These are phyloP conservation scores for Thaumatotibia leucotreta DNA, from an alignment of 1,140 invertebrate genomes.

Conservation along the genomic window DNA sequence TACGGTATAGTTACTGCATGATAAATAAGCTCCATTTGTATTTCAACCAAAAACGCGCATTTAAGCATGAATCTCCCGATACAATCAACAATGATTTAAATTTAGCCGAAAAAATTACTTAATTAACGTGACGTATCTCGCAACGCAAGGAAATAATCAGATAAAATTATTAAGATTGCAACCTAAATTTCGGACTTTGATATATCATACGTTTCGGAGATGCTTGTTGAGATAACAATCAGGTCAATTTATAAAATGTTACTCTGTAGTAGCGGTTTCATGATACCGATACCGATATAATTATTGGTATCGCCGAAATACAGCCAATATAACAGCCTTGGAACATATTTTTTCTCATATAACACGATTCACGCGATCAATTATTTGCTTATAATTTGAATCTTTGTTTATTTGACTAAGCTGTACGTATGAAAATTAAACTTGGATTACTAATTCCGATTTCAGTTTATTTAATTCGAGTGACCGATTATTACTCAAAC, in stretches of 20 bases:
- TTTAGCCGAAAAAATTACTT: slow-evolving; percentile 36
- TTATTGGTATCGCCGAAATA: too few relatives aligned
- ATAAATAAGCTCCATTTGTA: slow-evolving; percentile 11
- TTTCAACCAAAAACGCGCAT: slow-evolving; percentile 11
- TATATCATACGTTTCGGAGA: slow-evolving; percentile 44
- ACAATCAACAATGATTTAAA: slow-evolving; percentile 32
- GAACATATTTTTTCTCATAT: too few relatives aligned
- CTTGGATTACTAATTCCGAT: too few relatives aligned
- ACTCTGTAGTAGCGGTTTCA: slow-evolving; percentile 43
- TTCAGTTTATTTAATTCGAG: too few relatives aligned
- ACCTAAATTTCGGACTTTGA: slow-evolving; percentile 56
- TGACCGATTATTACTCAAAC: too few relatives aligned
- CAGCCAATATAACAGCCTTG: too few relatives aligned
- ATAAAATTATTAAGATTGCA: slow-evolving; percentile 57
- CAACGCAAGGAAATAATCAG: slow-evolving; percentile 30
- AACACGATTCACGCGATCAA: too few relatives aligned
- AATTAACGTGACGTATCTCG: slow-evolving; percentile 37
- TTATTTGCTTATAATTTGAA: too few relatives aligned
- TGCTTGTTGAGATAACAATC: slow-evolving; percentile 41
- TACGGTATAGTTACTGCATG: neutral
- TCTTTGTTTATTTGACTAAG: too few relatives aligned
- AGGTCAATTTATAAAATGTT: slow-evolving; percentile 44
- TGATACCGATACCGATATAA: too few relatives aligned
- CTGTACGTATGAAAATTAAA: too few relatives aligned
- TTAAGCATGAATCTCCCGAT: slow-evolving; percentile 7